phyloP scores from a whole-genome alignment of 2,113 vertebrate species.

The Serilophus lunatus region DNA sequence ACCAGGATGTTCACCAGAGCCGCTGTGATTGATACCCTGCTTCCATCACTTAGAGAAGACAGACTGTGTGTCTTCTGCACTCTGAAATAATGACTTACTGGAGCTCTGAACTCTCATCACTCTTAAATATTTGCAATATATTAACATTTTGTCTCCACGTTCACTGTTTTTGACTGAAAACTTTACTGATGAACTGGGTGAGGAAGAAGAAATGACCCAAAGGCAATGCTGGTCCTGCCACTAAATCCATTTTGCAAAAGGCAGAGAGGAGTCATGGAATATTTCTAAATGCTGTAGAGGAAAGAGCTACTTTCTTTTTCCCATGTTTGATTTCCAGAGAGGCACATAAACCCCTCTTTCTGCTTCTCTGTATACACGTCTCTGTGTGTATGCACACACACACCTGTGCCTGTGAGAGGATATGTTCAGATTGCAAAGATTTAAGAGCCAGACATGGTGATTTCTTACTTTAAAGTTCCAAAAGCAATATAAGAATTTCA shows the following conservation, averaged over 20 bases:
- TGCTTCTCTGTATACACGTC: background rate
- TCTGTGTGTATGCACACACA: background rate
- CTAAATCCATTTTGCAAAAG: background rate
- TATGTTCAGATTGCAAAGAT: background rate
- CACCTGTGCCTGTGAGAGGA: rapidly evolving
- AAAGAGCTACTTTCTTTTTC: background rate
- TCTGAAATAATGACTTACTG: background rate
- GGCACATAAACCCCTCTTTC: background rate
- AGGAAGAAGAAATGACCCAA: conserved; percentile 22
- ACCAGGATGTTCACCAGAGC: background rate
- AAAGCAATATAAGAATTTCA: background rate
- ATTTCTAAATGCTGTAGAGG: background rate
- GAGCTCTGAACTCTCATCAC: background rate
- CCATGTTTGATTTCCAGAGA: background rate
- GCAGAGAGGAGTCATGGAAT: background rate
- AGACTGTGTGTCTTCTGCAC: background rate
- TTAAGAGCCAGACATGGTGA: background rate
- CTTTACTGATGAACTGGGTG: background rate
- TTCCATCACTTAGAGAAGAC: background rate
- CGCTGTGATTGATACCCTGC: background rate
- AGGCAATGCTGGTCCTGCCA: background rate
- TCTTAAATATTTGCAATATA: background rate
- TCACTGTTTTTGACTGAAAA: background rate
- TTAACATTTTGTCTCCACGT: background rate
- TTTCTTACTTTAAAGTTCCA: background rate